phyloP scores from a whole-genome alignment of 2,797 vertebrate genomes.

The Anabacerthia variegaticeps region DNA sequence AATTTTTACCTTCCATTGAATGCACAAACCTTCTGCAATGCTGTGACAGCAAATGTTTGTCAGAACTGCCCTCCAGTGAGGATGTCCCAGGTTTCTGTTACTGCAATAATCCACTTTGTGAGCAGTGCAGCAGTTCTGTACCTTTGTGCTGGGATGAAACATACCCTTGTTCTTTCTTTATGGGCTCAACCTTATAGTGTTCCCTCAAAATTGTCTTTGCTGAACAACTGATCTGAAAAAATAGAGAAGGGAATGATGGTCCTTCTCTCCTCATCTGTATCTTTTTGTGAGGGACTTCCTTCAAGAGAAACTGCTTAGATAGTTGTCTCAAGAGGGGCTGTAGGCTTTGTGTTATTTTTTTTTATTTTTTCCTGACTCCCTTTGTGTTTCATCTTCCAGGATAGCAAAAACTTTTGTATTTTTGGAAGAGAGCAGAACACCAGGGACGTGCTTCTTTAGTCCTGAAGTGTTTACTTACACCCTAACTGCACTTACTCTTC shows the following conservation, averaged over 20 bases:
- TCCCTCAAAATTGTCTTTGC: background rate
- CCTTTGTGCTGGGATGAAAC: background rate
- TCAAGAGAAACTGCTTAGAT: background rate
- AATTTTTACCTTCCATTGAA: background rate
- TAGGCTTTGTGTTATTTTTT: background rate
- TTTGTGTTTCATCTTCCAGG: background rate
- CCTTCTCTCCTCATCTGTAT: background rate
- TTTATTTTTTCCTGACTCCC: background rate
- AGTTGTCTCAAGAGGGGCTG: background rate
- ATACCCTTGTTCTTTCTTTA: background rate
- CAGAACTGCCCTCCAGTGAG: background rate
- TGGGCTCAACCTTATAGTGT: background rate
- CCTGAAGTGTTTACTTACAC: background rate
- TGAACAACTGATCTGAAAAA: background rate
- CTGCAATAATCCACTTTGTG: accelerated
- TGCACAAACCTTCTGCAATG: background rate
- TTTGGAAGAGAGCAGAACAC: background rate
- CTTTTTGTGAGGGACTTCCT: background rate
- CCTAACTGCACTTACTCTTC: background rate
- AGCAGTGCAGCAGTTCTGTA: background rate
- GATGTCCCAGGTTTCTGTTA: background rate
- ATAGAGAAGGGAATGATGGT: background rate
- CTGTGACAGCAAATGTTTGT: background rate
- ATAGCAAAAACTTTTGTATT: background rate
- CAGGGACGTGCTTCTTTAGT: background rate